Conservation (phyloP, 1,140 invertebrate species). For the Geopemphigus sp. region DNA sequence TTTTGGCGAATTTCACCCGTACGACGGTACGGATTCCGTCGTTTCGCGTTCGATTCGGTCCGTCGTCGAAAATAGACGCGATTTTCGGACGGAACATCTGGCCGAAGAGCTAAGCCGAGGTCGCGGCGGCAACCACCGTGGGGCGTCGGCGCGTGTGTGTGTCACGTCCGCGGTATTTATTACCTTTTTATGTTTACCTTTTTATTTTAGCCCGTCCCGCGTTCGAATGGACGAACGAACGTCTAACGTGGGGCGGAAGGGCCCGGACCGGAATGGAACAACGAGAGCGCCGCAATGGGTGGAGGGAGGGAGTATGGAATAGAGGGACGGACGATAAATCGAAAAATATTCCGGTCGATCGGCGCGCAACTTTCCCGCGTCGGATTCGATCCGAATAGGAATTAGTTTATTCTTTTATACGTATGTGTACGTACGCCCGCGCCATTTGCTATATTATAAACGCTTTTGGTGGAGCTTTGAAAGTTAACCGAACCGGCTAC, state of each 20-base stretch:
- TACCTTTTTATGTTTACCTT: slow-evolving; percentile 21
- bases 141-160: too few species aligned
- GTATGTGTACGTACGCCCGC: too few species aligned
- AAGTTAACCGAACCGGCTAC: neutral
- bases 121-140: too few species aligned
- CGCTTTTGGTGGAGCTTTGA: neutral
- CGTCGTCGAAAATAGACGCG: too few species aligned
- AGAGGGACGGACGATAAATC: neutral
- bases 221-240: neutral
- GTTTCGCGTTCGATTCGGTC: too few species aligned
- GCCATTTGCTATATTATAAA: neutral
- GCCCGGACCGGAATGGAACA: neutral
- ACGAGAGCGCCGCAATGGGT: too few species aligned
- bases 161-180: slow-evolving; percentile 31
- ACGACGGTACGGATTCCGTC: too few species aligned
- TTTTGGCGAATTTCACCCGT: too few species aligned
- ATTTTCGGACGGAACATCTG: too few species aligned
- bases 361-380: slow-evolving; percentile 16
- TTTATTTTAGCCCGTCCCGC: neutral
- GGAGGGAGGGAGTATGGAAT: neutral
- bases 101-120: too few species aligned
- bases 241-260: too few species aligned
- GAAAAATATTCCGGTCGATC: neutral
- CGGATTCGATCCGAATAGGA: slow-evolving; percentile 14
- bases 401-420: slow-evolving; percentile 19